Evolutionary conservation across 2,113 vertebrate species (phyloP), one percentile per base, ranked within the genome.

Genomic region (Drymodes brunneopygia): DNA sequence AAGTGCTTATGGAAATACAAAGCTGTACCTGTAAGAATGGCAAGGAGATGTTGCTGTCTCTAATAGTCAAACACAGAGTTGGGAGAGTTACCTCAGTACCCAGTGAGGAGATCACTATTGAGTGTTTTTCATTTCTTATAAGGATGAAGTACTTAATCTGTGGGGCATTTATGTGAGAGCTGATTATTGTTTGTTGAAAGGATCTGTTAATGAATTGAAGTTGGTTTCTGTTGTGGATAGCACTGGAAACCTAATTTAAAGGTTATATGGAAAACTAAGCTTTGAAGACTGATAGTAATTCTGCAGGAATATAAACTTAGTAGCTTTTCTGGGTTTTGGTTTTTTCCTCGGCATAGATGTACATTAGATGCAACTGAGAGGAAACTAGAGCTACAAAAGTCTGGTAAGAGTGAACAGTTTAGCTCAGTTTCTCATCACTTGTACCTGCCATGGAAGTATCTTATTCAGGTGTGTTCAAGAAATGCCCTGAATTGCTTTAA

Each of bases 161-260:
- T 79, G 57, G 65, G 40, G 40, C n/a, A 35, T 75, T 88, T 86
- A 50, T 1, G 1, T n/a, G 81, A 72, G 48, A 75, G 45, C 28
- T 84, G 48, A 57, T 75, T 88, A 18, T 17, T 92, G 18, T 87
- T 86, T 81, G 33, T 69, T 90, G 81, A 77, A 90, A 85, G 50
- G 36, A 70, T 61, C 28, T 62, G 18, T 80, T 91, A 88, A 87
- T 50, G 44, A 97, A 86, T 6, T 28, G 33, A 65, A 91, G 28
- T 86, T 3, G 1, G 5, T 72, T 91, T 85, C 78, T 79, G 31
- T 85, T 79, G 62, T 69, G 48, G 25, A 50, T 81, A 69, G 54
- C 36, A 11, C 27, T 61, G 65, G 48, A 81, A 95, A 94, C 28
- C 20, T 50, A 42, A 89, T 82, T 91, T 64, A 91, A 80, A 82